Evolutionary conservation across 2,888 invertebrate genomes (phyloP).

Genomic region (Chromoteleia sp.): DNA sequence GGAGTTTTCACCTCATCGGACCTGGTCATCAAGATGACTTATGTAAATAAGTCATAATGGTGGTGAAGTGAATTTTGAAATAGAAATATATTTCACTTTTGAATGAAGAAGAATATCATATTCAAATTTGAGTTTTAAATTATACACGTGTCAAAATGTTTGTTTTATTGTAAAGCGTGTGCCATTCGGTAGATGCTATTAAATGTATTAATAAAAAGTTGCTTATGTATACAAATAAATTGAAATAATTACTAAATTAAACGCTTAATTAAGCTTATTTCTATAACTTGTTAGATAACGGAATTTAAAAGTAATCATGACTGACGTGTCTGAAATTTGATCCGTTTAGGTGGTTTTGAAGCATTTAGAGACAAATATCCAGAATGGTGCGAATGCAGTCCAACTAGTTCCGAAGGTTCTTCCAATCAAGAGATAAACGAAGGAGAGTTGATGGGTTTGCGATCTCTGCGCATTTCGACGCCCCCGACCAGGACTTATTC

Average conservation of each 20-base stretch:
- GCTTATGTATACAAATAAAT: no score
- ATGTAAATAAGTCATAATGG: not conserved
- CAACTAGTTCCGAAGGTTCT: slow-evolving; percentile 85
- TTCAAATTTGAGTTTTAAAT: no score
- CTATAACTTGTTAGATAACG: no score
- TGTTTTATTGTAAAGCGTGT: not conserved
- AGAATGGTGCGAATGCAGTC: slow-evolving; percentile 95
- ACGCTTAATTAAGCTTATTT: no score
- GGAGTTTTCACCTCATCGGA: not conserved
- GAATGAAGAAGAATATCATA: no score
- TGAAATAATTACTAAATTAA: no score
- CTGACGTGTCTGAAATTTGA: not conserved
- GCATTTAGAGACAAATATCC: slow-evolving; percentile 94
- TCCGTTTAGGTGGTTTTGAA: slow-evolving; percentile 91
- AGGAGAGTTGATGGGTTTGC: slow-evolving; percentile 88
- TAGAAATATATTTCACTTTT: not conserved
- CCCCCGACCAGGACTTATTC: slow-evolving; percentile 90
- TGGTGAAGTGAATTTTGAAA: not conserved
- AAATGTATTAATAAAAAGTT: no score
- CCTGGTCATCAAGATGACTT: not conserved
- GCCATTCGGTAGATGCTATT: no score
- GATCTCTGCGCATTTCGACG: slow-evolving; percentile 91
- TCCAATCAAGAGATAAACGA: slow-evolving; percentile 84
- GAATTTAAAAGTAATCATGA: no score
- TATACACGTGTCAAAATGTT: no score